Evolutionary conservation across 2,113 vertebrate species (phyloP), one percentile per base, ranked within the genome.

Genomic region (Amblyopsis rosae): DNA sequence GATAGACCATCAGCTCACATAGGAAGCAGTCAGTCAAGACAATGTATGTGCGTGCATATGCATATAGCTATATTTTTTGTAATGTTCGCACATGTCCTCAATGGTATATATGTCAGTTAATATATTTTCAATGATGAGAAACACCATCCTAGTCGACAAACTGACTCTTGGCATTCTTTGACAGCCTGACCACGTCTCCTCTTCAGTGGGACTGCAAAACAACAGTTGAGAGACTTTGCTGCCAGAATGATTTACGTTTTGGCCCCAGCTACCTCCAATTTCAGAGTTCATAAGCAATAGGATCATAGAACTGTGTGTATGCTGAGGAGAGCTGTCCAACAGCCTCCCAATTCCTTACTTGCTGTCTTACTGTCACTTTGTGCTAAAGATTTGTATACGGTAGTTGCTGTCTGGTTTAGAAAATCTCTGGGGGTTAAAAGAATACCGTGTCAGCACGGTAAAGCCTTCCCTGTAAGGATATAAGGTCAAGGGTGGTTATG

Each of bases 401-500:
- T 32, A 12, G 26, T 10, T 77, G 10, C 33, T 69, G 50, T 69
- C 64, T 50, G n/a, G 13, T 58, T 19, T 19, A 19, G 56, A 58
- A 58, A 58, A 12, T 10, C 56, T 70, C 58, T 62, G 41, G 13
- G 60, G 65, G 59, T 32, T 59, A 41, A 41, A 41, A 8, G 26
- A 78, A 15, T 65, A 19, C 12, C 0, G 56, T 58, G 54, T 63
- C 62, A 75, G 57, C 3, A 1, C 53, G 50, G 76, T 71, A 46
- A 54, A 17, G 12, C 59, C 48, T 41, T 53, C 50, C 19, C 63
- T 55, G 45, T 13, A 50, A 77, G 80, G 85, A 89, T 69, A 59
- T 56, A 63, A 70, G 74, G 76, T 83, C 71, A 82, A 65, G 62
- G 79, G 74, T 61, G 68, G 57, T 55, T 62, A 75, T 67, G 47